phyloP scores from a whole-genome alignment of 2,888 invertebrate genomes.

The Thymelicus lineola region DNA sequence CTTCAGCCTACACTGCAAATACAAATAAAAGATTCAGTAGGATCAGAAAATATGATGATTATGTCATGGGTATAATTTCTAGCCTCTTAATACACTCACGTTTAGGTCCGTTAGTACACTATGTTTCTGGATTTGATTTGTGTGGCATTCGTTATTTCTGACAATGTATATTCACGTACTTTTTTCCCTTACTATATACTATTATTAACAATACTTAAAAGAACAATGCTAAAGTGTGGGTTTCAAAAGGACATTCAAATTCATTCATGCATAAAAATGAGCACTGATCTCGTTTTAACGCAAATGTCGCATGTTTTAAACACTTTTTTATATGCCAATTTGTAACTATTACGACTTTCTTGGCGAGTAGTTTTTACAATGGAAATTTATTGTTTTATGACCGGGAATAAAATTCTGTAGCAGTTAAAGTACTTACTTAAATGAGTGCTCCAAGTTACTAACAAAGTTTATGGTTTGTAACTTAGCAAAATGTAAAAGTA shows the following conservation, averaged over 20 bases:
- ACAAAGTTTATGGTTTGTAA: slow-evolving; percentile 33
- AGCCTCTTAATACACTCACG: too few species aligned
- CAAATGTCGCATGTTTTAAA: not conserved
- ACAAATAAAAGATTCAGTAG: too few species aligned
- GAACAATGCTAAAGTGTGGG: too few species aligned
- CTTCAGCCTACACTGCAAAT: too few species aligned
- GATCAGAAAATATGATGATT: too few species aligned
- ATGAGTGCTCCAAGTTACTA: slow-evolving; percentile 26
- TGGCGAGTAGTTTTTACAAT: slow-evolving; percentile 24
- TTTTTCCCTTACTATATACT: too few species aligned
- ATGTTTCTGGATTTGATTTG: too few species aligned
- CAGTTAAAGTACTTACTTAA: slow-evolving; percentile 29
- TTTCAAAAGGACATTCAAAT: not conserved
- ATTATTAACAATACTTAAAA: too few species aligned
- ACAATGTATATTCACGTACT: too few species aligned
- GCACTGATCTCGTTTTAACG: slow-evolving; percentile 1
- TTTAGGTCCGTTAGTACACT: too few species aligned
- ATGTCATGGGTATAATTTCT: too few species aligned
- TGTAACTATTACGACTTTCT: slow-evolving; percentile 19
- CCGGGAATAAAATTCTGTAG: slow-evolving; percentile 23
- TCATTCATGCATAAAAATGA: not conserved
- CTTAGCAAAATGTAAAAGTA: slow-evolving; percentile 32
- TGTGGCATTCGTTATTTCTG: too few species aligned
- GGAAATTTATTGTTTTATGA: slow-evolving; percentile 30
- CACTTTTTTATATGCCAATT: slow-evolving; percentile 9